Conservation (phyloP, 2,113 vertebrate species). For the Triplophysa dalaica region DNA sequence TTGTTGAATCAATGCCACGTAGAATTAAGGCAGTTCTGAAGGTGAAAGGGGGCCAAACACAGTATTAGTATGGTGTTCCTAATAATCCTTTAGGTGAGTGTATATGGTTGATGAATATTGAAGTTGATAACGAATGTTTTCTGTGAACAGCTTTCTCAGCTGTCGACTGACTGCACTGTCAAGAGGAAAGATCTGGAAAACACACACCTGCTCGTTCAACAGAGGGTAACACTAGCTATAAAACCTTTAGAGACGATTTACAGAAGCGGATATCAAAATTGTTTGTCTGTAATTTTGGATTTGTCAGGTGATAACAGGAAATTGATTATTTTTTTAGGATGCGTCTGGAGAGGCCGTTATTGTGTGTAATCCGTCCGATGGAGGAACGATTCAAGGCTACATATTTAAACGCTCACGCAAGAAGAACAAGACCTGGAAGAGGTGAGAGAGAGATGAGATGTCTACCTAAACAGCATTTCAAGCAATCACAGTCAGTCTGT, state of each 20-base stretch:
- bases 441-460: conserved; percentile 55
- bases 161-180: conserved; percentile 61
- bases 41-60: no score
- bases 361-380: conserved; percentile 45
- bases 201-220: conserved; percentile 72
- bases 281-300: neutral
- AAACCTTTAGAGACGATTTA: neutral
- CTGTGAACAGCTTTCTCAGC: conserved; percentile 64
- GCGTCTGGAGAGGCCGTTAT: conserved; percentile 68
- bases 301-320: neutral
- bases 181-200: conserved; percentile 74
- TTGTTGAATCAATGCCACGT: no score
- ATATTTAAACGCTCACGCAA: conserved; percentile 74
- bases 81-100: no score
- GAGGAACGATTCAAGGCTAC: conserved; percentile 70
- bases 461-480: neutral
- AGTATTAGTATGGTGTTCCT: no score
- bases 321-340: conserved; percentile 58
- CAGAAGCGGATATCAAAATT: neutral
- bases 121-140: neutral
- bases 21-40: no score
- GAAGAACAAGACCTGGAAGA: conserved; percentile 76
- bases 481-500: no score
- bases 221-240: conserved; percentile 59
- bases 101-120: neutral